These are phyloP conservation scores for Hormaphis cornu DNA, from an alignment of 1,140 invertebrate species.

Conservation along the genomic window DNA sequence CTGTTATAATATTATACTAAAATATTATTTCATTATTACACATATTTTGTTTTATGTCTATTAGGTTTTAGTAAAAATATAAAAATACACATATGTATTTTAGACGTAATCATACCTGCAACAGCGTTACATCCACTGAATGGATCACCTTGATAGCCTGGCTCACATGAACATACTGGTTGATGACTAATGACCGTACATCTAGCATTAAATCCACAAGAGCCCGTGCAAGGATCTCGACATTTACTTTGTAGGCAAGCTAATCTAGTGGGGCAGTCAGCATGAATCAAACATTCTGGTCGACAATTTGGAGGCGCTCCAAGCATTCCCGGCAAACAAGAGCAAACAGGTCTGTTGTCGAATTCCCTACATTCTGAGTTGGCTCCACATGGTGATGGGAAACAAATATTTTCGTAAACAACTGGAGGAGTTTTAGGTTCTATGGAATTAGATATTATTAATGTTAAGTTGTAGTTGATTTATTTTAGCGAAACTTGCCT, in stretches of 20 bases:
- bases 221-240: constrained; percentile 43
- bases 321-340: constrained; percentile 65
- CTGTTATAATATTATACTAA: background rate
- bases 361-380: constrained; percentile 66
- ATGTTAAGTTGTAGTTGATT: background rate
- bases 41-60: background rate
- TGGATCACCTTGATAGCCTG: constrained; percentile 47
- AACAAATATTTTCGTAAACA: constrained; percentile 53
- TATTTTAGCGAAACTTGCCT: constrained; percentile 46
- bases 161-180: constrained; percentile 44
- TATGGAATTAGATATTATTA: background rate
- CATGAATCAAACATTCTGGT: constrained; percentile 44
- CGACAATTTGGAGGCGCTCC: constrained; percentile 46
- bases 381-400: constrained; percentile 71
- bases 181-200: constrained; percentile 45
- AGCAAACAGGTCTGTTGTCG: constrained; percentile 61
- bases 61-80: constrained; percentile 8
- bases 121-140: constrained; percentile 42
- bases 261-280: constrained; percentile 42
- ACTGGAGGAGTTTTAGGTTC: constrained; percentile 35
- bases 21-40: background rate
- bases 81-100: background rate
- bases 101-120: constrained; percentile 36
- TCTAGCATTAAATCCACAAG: constrained; percentile 45
- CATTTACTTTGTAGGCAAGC: constrained; percentile 42